phyloP scores from a whole-genome alignment of 2,113 vertebrate genomes.

The Poeciliopsis prolifica region DNA sequence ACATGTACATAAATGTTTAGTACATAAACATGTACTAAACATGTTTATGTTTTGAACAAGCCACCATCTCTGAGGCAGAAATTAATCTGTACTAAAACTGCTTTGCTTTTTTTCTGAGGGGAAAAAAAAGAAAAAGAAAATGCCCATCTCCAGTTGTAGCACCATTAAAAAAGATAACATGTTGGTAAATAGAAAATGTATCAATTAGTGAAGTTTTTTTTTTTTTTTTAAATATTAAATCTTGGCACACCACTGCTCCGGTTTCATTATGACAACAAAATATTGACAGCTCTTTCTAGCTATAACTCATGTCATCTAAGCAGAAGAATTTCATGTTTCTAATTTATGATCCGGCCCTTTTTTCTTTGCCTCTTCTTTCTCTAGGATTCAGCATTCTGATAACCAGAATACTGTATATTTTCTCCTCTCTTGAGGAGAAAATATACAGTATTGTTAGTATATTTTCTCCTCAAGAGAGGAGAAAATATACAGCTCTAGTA shows the following conservation, averaged over 20 bases:
- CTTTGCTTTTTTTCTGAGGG: no score
- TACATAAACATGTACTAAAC: no score
- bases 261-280: constrained; percentile 28
- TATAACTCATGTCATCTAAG: constrained; percentile 1
- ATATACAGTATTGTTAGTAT: no score
- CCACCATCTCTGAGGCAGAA: no score
- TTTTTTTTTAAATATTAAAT: not conserved
- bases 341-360: not conserved
- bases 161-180: not conserved
- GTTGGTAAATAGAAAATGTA: not conserved
- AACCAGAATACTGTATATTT: no score
- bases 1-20: no score
- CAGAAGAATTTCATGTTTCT: not conserved
- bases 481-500: not conserved
- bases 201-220: not conserved
- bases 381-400: no score
- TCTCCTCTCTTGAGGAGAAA: no score
- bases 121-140: not conserved
- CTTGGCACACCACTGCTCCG: not conserved
- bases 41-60: no score
- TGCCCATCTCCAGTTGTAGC: not conserved
- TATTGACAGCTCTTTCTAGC: constrained; percentile 21
- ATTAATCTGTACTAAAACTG: not conserved
- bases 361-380: no score
- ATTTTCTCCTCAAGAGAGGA: no score